A percentile compares a stretch with the other conserved stretches of the same genome.
Conservation (phyloP, 2,888 invertebrate genomes). For the Drosophila limbata region DNA sequence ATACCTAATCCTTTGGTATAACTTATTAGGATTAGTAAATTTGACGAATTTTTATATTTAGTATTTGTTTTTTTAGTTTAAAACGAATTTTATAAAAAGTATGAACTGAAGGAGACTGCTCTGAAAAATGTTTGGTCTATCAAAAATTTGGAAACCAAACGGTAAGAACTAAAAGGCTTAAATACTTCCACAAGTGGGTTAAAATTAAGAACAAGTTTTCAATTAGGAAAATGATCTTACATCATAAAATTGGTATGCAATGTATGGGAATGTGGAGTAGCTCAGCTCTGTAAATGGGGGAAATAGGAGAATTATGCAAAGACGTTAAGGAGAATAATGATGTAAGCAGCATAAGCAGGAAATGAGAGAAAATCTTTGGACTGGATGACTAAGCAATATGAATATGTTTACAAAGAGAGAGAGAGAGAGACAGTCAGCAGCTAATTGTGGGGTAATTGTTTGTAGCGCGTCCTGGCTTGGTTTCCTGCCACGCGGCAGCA, state of each 20-base stretch:
- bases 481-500: conserved; percentile 44
- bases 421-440: conserved; percentile 4
- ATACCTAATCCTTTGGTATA: neutral
- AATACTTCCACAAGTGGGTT: too few species aligned
- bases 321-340: neutral
- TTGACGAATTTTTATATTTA: neutral
- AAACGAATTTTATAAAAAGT: too few species aligned
- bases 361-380: neutral
- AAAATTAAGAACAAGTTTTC: too few species aligned
- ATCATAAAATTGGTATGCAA: too few species aligned
- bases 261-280: too few species aligned
- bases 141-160: too few species aligned
- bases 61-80: too few species aligned
- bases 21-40: neutral
- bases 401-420: conserved; percentile 2
- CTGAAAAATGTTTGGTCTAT: too few species aligned
- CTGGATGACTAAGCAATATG: neutral
- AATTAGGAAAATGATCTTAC: too few species aligned
- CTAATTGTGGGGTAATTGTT: conserved; percentile 62
- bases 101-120: too few species aligned
- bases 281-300: neutral
- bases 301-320: neutral
- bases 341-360: neutral
- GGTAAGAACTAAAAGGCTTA: too few species aligned
- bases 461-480: conserved; percentile 37